These are phyloP conservation scores for Drosophila acutilabella DNA, from an alignment of 2,888 invertebrate species.

Conservation along the genomic window DNA sequence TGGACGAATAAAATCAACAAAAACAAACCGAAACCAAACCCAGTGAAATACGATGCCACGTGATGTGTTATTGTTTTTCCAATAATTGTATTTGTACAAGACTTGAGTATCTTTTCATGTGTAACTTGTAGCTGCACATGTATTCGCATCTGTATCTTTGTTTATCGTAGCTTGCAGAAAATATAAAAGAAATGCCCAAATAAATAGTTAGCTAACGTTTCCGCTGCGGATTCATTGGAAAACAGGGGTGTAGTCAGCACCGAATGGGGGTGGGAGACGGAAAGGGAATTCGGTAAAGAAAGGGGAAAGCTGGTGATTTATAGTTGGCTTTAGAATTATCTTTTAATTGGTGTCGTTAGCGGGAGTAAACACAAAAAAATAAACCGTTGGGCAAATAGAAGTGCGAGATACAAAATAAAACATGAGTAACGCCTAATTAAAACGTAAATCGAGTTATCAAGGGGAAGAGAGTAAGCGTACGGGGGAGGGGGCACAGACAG, in stretches of 20 bases:
- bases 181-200: background rate
- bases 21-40: background rate
- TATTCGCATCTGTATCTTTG: conserved; percentile 29
- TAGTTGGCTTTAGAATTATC: conserved; percentile 43
- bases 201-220: conserved; percentile 27
- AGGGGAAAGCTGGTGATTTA: background rate
- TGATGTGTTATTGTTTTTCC: conserved; percentile 14
- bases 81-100: conserved; percentile 6
- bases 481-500: conserved; percentile 22
- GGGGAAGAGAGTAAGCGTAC: background rate
- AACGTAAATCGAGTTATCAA: conserved; percentile 49
- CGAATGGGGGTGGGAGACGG: background rate
- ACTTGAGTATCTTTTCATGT: conserved; percentile 6
- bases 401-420: conserved; percentile 5
- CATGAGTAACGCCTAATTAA: conserved; percentile 53
- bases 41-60: conserved; percentile 20
- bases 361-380: conserved; percentile 20
- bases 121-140: conserved; percentile 11
- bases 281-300: background rate
- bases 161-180: conserved; percentile 17
- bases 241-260: background rate
- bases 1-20: background rate
- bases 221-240: conserved; percentile 28
- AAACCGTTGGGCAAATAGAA: conserved; percentile 13
- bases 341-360: conserved; percentile 43